These are phyloP conservation scores for Lipophrys pholis DNA, from an alignment of 2,113 vertebrate genomes.

Conservation along the genomic window DNA sequence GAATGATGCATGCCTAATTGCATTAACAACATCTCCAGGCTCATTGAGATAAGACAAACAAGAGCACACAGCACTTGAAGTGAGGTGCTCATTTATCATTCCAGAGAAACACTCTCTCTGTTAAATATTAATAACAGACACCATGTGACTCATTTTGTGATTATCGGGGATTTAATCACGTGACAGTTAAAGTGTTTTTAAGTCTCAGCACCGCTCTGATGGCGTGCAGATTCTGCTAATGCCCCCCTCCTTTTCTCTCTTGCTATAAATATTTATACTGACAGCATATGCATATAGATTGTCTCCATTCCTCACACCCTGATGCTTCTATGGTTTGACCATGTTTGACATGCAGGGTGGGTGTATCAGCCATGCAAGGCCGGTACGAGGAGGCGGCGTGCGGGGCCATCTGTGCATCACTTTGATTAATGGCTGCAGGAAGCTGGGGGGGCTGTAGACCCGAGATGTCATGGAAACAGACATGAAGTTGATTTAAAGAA, in stretches of 20 bases:
- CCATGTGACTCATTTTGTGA: too few species aligned
- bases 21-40: slow-evolving; percentile 5
- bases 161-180: slow-evolving; percentile 33
- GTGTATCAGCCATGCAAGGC: slow-evolving; percentile 19
- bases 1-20: slow-evolving; percentile 31
- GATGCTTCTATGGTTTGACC: slow-evolving; percentile 7
- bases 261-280: slow-evolving; percentile 43
- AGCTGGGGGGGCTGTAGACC: slow-evolving; percentile 6
- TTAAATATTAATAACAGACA: slow-evolving; percentile 46
- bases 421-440: slow-evolving; percentile 53
- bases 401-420: slow-evolving; percentile 26
- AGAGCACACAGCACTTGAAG: neutral
- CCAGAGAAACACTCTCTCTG: slow-evolving; percentile 7
- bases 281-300: neutral
- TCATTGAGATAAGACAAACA: slow-evolving; percentile 23
- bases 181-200: slow-evolving; percentile 16
- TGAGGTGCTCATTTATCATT: too few species aligned
- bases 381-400: slow-evolving; percentile 17
- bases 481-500: slow-evolving; percentile 22
- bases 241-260: neutral
- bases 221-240: neutral
- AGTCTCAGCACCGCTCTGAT: neutral
- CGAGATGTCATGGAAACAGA: slow-evolving; percentile 42
- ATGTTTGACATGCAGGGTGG: slow-evolving; percentile 23
- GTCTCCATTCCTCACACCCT: neutral